Base-by-base conservation (phyloP, 2,113 vertebrate genomes). In the Capricornis sumatraensis region DNA sequence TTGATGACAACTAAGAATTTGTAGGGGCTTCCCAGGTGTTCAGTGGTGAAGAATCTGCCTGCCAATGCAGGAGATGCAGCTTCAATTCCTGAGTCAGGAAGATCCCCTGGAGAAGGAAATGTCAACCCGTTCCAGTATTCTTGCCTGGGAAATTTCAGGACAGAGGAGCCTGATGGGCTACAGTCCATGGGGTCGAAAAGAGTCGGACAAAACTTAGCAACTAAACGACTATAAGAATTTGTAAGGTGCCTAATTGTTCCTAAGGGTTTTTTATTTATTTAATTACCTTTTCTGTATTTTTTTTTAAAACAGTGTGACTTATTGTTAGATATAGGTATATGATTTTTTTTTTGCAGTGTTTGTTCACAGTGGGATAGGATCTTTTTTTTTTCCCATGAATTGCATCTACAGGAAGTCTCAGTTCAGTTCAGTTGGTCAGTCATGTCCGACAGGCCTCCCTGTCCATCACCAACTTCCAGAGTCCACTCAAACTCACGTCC, bases 241-340 rank as follows among this genome's bases (percentile, higher is more conserved):
- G 74, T 79, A 58, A 94, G 79, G 17, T 52, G 33, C 45, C 62
- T 71, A 28, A 40, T 13, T 94, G 28, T 87, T 95, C n/a, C 55
- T 11, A 15, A 82, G 50, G 85, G 27, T 53, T 52, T 89, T 92
- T 89, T 94, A 78, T 57, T 71, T 45, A 85, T 40, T 93, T 78
- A 30, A 84, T 91, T 14, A 85, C 30, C 8, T 92, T 92, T 84
- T 62, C 16, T 84, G 45, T 58, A 82, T 87, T 84, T 95, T 84
- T 95, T 58, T 58, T 94, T 71, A 12, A 36, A 97, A 89, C 13
- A 93, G 62, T 21, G 33, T 23, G 15, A 64, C 28, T 53, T 47
- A 78, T 5, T 83, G 81, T 83, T 83, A 55, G 27, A 83, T 17
- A 83, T 17, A 40, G 55, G 43, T 58, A n/a, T 10, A 58, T 25